phyloP scores from a whole-genome alignment of 2,797 vertebrate genomes.

The Melanotaenia trifasciata region DNA sequence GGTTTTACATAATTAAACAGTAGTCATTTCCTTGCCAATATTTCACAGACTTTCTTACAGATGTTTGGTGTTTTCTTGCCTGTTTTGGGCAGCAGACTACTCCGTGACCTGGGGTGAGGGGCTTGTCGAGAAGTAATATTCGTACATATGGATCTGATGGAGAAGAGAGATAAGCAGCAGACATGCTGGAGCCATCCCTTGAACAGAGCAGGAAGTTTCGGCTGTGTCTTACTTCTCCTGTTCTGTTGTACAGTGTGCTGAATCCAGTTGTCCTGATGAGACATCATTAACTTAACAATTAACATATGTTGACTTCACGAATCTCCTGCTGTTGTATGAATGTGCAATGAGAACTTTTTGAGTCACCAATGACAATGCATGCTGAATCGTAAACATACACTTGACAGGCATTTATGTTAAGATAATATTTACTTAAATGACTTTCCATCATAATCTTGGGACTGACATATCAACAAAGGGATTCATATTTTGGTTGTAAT shows the following conservation, averaged over 20 bases:
- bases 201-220: conserved; percentile 78
- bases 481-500: conserved; percentile 20
- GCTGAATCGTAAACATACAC: conserved; percentile 19
- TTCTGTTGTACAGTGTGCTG: conserved; percentile 38
- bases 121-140: conserved; percentile 36
- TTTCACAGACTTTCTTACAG: conserved; percentile 6
- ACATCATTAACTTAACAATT: conserved; percentile 37
- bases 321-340: conserved; percentile 17
- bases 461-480: conserved; percentile 13
- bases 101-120: conserved; percentile 47
- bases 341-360: background rate
- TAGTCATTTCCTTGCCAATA: background rate
- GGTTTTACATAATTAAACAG: background rate
- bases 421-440: background rate
- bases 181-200: conserved; percentile 84
- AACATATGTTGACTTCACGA: conserved; percentile 40
- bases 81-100: conserved; percentile 29
- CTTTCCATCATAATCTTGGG: background rate
- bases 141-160: conserved; percentile 87
- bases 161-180: conserved; percentile 81
- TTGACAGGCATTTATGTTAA: conserved; percentile 10
- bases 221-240: conserved; percentile 74
- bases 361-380: background rate
- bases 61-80: conserved; percentile 25
- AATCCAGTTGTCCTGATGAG: conserved; percentile 42